These are phyloP conservation scores for Cyphomyrus plagiostoma DNA, from an alignment of 2,113 vertebrate species.

Conservation along the genomic window DNA sequence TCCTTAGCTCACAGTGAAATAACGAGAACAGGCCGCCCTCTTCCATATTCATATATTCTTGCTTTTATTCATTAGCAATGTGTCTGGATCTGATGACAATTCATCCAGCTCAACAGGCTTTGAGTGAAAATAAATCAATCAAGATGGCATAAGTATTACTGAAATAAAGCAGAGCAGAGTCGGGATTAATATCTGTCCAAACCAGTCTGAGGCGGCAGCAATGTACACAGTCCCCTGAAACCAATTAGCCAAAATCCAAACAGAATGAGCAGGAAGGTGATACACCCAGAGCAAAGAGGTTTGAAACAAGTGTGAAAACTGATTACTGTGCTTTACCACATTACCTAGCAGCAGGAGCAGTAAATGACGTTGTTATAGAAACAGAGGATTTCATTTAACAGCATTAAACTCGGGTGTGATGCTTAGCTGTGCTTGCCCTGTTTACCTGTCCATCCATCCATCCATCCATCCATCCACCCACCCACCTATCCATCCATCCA, in stretches of 20 bases:
- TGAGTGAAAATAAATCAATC: not conserved
- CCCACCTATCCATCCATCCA: not conserved
- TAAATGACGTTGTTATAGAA: not conserved
- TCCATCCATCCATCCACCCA: not conserved
- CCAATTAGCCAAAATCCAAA: not conserved
- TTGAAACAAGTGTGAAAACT: not conserved
- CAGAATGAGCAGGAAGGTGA: not conserved
- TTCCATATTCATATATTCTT: not conserved
- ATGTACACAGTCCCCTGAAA: not conserved
- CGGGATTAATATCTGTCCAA: not conserved
- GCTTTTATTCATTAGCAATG: not conserved
- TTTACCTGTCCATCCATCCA: not conserved
- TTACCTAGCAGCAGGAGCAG: not conserved
- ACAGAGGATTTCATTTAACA: not conserved
- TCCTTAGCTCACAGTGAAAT: not conserved
- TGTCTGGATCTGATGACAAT: not conserved
- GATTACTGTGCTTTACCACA: not conserved
- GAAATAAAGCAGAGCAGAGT: not conserved
- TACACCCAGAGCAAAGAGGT: not conserved
- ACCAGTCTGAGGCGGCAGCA: not conserved
- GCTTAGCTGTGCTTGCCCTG: not conserved
- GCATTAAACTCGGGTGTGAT: not conserved
- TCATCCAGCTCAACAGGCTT: not conserved
- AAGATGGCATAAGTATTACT: not conserved
- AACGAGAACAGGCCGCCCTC: not conserved